phyloP scores from a whole-genome alignment of 2,797 vertebrate species.

The Sebastes minor region DNA sequence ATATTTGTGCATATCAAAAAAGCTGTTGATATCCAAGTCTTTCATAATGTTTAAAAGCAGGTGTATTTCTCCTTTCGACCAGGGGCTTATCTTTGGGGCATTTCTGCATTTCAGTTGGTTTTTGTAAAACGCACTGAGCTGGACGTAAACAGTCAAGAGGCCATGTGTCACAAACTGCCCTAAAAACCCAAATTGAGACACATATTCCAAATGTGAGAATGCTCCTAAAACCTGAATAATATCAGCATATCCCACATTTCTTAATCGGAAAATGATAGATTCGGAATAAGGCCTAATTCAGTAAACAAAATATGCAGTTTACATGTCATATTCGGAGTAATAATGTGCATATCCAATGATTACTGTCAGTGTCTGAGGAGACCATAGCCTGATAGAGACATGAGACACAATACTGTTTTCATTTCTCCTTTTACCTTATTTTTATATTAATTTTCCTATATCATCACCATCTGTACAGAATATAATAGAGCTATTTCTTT shows the following conservation, averaged over 20 bases:
- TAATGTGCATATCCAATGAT: not conserved
- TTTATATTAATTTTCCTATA: not conserved
- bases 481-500: slow-evolving; percentile 23
- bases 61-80: not conserved
- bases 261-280: not conserved
- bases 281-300: not conserved
- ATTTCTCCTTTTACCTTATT: not conserved
- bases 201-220: not conserved
- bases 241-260: not conserved
- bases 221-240: not conserved
- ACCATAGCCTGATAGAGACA: not conserved
- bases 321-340: too few relatives aligned
- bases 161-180: too few relatives aligned
- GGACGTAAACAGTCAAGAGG: too few relatives aligned
- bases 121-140: accelerated
- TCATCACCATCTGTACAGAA: not conserved
- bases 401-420: not conserved
- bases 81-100: not conserved
- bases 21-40: not conserved
- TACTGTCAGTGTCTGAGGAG: not conserved
- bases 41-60: not conserved
- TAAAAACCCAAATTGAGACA: not conserved
- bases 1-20: not conserved
- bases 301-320: not conserved
- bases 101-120: not conserved